A percentile compares a stretch with the other conserved stretches of the same genome.
Conservation (phyloP, 2,797 vertebrate species). For the Toxotes lorentzi region DNA sequence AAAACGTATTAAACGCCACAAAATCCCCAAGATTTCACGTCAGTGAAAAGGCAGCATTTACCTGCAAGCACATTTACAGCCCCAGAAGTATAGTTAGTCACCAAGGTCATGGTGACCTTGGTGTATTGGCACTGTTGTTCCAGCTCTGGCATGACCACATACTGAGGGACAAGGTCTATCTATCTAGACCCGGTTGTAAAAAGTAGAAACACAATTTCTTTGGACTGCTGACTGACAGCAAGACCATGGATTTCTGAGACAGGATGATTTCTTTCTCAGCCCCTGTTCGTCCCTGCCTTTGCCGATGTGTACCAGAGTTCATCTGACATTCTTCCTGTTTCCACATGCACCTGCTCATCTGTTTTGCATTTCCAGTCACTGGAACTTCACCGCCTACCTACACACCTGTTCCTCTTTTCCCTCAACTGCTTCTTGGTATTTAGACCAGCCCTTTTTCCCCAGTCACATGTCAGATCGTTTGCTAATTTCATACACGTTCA, state of each 20-base stretch:
- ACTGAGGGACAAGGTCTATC: constrained; percentile 8
- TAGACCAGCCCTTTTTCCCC: too few species aligned
- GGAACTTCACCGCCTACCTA: not conserved
- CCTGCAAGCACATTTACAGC: constrained; percentile 25
- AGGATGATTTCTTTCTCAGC: not conserved
- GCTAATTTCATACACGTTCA: not conserved
- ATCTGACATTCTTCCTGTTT: not conserved
- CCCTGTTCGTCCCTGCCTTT: not conserved
- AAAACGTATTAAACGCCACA: constrained; percentile 49
- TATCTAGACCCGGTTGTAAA: not conserved
- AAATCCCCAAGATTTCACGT: constrained; percentile 37
- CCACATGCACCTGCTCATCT: not conserved
- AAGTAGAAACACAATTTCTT: constrained; percentile 40
- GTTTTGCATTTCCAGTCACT: not conserved
- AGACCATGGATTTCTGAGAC: constrained; percentile 30
- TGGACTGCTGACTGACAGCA: constrained; percentile 21
- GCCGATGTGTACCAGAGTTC: not conserved
- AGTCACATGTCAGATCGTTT: too few species aligned
- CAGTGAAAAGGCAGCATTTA: constrained; percentile 47
- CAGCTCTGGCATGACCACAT: constrained; percentile 6
- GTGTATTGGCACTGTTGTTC: constrained; percentile 16
- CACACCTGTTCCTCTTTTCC: not conserved
- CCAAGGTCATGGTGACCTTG: constrained; percentile 58
- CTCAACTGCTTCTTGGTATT: not conserved
- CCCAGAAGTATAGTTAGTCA: constrained; percentile 20